Percentiles rank a stretch among this genome's conserved stretches.
Conservation (phyloP, 2,888 invertebrate species). For the Liopterus haemorrhoidalis region DNA sequence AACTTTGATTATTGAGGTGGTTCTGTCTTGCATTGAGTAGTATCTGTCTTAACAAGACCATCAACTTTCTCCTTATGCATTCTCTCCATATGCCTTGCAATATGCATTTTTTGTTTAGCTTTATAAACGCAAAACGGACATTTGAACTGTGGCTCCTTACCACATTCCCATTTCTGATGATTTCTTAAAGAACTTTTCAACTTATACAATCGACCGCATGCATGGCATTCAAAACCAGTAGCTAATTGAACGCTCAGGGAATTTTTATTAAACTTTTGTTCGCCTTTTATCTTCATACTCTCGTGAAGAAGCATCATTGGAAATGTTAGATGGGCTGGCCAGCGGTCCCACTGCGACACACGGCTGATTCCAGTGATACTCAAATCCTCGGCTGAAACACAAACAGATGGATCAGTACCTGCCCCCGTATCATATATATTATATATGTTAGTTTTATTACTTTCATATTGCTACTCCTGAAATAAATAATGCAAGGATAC, state of each 20-base stretch:
- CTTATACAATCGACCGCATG: constrained; percentile 80
- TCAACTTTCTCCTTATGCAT: constrained; percentile 60
- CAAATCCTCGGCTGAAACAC: constrained; percentile 61
- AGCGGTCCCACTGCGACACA: constrained; percentile 64
- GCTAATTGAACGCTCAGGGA: constrained; percentile 18
- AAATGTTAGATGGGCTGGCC: constrained; percentile 69
- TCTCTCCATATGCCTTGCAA: constrained; percentile 74
- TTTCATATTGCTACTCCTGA: not conserved
- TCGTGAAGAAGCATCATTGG: constrained; percentile 60
- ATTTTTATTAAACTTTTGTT: constrained; percentile 10
- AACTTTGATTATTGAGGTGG: no score
- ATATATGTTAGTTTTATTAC: constrained; percentile 4
- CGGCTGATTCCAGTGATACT: constrained; percentile 51
- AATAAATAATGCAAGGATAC: not conserved
- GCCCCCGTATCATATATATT: not conserved
- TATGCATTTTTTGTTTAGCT: constrained; percentile 80
- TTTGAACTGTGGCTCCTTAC: constrained; percentile 77
- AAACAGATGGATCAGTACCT: constrained; percentile 26
- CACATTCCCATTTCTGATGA: constrained; percentile 82
- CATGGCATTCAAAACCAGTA: constrained; percentile 67
- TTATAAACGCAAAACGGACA: constrained; percentile 79
- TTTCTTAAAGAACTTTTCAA: constrained; percentile 77
- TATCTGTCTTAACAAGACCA: constrained; percentile 40
- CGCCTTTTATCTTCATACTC: constrained; percentile 37
- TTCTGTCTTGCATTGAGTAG: no score